A percentile compares a stretch with the other conserved stretches of the same genome.
These are phyloP conservation scores for Bos indicus DNA, from an alignment of 2,113 vertebrate species.

Conservation along the genomic window DNA sequence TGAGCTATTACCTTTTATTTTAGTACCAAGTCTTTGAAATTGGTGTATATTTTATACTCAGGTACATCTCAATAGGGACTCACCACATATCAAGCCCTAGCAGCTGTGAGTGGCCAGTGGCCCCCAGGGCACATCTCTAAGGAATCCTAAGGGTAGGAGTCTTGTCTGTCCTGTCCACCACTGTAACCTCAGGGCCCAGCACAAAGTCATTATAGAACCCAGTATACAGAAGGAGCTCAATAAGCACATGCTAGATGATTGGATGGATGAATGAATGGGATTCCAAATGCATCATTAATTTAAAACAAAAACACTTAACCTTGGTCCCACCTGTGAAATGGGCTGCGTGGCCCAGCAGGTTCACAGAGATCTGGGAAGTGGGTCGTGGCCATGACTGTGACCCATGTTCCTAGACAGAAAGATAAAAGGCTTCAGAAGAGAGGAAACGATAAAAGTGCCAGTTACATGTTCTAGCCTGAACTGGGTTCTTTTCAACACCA, in stretches of 20 bases:
- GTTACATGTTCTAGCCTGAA: background rate
- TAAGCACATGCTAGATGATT: background rate
- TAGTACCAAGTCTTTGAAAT: background rate
- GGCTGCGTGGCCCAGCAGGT: accelerated
- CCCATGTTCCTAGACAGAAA: background rate
- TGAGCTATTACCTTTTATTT: background rate
- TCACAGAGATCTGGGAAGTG: background rate
- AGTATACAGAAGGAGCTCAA: background rate
- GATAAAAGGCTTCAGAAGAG: background rate
- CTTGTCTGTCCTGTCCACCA: background rate
- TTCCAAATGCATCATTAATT: background rate
- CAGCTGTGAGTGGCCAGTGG: background rate
- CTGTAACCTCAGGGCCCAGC: background rate
- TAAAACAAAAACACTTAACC: background rate
- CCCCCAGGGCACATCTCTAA: background rate
- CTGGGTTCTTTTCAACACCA: background rate
- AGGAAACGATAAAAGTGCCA: background rate
- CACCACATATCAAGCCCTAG: background rate
- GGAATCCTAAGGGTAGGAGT: background rate
- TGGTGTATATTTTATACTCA: background rate
- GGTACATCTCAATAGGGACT: background rate
- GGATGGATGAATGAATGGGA: background rate
- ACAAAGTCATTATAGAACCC: background rate
- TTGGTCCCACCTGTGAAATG: background rate
- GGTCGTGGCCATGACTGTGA: background rate